These are phyloP conservation scores for Nomia melanderi DNA, from an alignment of 1,140 invertebrate genomes.

Conservation along the genomic window DNA sequence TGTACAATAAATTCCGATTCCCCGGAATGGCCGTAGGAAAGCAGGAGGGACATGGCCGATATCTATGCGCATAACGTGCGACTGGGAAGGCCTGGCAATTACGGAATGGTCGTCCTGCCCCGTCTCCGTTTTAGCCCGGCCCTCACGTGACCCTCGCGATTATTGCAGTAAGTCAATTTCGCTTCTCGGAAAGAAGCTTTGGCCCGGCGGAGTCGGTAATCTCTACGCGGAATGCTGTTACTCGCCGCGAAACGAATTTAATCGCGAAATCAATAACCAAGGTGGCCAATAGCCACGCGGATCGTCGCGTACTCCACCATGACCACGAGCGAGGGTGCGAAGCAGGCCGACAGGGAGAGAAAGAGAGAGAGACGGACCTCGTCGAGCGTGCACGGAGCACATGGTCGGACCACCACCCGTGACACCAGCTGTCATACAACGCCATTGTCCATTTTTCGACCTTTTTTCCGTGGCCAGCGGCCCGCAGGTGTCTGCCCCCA, in stretches of 20 bases:
- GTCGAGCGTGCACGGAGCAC: constrained; percentile 62
- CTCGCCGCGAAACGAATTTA: neutral
- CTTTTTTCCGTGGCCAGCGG: neutral
- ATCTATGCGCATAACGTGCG: constrained; percentile 8
- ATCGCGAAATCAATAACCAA: constrained; percentile 1
- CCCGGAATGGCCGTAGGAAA: neutral
- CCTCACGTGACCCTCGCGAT: neutral
- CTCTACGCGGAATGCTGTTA: neutral
- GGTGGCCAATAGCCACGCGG: neutral
- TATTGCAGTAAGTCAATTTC: neutral
- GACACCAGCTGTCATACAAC: constrained; percentile 70
- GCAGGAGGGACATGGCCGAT: constrained; percentile 24
- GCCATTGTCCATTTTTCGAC: constrained; percentile 26
- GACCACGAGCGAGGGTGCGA: neutral
- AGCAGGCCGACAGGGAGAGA: no score
- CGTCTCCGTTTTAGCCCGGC: neutral
- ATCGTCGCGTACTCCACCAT: constrained; percentile 6
- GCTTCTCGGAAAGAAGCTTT: neutral
- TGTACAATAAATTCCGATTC: constrained; percentile 15
- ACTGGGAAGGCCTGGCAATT: neutral
- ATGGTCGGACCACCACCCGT: constrained; percentile 72
- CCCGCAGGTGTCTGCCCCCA: constrained; percentile 31
- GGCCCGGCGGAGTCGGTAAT: neutral
- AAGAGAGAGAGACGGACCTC: constrained; percentile 30
- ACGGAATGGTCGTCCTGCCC: neutral